These are phyloP conservation scores for Petrolisthes cinctipes DNA, from an alignment of 2,888 invertebrate genomes.

Conservation along the genomic window DNA sequence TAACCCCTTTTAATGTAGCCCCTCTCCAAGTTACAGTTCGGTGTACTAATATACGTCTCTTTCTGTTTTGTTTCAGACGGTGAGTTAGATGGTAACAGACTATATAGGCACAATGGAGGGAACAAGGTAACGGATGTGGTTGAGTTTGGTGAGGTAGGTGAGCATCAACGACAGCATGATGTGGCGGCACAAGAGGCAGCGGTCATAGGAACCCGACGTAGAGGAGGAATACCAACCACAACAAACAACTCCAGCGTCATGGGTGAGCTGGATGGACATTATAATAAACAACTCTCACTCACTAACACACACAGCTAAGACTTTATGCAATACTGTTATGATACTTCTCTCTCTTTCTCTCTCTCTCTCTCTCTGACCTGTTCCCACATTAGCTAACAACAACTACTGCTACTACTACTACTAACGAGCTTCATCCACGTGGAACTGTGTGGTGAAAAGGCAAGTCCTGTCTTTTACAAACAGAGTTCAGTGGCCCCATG, in stretches of 20 bases:
- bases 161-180: not conserved
- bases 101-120: conserved; percentile 23
- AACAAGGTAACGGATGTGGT: not conserved
- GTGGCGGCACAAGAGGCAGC: conserved; percentile 33
- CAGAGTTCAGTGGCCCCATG: too few species aligned
- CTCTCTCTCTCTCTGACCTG: conserved; percentile 3
- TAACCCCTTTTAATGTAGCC: too few species aligned
- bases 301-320: not conserved
- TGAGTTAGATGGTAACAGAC: conserved; percentile 43
- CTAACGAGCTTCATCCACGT: too few species aligned
- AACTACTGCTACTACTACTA: too few species aligned
- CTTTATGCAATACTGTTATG: not conserved
- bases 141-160: not conserved
- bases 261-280: not conserved
- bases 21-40: too few species aligned
- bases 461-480: too few species aligned
- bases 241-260: not conserved
- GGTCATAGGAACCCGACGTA: conserved; percentile 35
- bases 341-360: not conserved
- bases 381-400: too few species aligned
- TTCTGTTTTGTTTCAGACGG: conserved; percentile 34
- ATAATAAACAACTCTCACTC: not conserved
- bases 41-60: not conserved
- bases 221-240: not conserved
- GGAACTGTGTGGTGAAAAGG: too few species aligned